These are phyloP conservation scores for Aldabrachelys gigantea DNA, from an alignment of 2,113 vertebrate genomes.

Conservation along the genomic window DNA sequence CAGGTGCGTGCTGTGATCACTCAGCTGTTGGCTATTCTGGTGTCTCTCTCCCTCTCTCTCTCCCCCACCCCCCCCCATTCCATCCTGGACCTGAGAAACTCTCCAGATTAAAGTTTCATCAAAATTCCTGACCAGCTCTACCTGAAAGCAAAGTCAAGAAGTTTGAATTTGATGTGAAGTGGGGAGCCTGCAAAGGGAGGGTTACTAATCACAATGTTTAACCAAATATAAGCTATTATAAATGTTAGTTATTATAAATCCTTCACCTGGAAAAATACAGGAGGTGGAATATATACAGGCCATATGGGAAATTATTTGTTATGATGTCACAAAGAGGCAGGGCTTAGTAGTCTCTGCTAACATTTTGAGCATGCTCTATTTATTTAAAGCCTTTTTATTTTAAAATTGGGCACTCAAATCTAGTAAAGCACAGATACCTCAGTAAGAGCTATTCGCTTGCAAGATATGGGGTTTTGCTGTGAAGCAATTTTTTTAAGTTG, in stretches of 20 bases:
- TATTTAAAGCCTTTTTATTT: neutral
- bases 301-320: too few relatives aligned
- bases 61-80: too few relatives aligned
- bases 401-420: neutral
- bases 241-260: neutral
- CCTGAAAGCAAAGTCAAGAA: neutral
- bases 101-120: neutral
- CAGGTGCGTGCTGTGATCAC: neutral
- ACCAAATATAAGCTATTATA: neutral
- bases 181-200: neutral
- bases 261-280: neutral
- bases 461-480: neutral
- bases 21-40: neutral
- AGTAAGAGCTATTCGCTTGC: neutral
- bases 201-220: neutral
- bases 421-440: neutral
- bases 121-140: neutral
- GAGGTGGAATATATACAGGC: too few relatives aligned
- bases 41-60: neutral
- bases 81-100: neutral
- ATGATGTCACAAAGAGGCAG: too few relatives aligned
- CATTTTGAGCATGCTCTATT: too few relatives aligned
- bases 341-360: too few relatives aligned
- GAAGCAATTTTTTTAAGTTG: neutral
- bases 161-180: constrained; percentile 29